Evolutionary conservation across 1,140 invertebrate species (phyloP), one percentile per base, ranked within the genome.

Genomic region (Schlechtendalia chinensis): DNA sequence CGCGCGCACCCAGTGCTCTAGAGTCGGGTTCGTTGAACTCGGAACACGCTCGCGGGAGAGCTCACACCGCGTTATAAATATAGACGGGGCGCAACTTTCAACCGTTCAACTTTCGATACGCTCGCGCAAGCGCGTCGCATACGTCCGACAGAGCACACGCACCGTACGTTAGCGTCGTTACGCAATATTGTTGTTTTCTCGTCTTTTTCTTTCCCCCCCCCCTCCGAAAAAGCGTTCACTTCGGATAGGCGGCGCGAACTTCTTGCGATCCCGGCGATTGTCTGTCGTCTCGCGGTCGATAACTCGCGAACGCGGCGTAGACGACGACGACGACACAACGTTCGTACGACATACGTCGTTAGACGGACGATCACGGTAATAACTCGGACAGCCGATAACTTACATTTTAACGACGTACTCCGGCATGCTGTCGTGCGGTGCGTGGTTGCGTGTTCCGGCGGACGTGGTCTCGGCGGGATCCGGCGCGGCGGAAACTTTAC

Each of bases 371-470:
- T n/a, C n/a, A n/a, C n/a, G n/a, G n/a, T n/a, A n/a, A n/a, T n/a
- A n/a, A n/a, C n/a, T n/a, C n/a, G n/a, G n/a, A n/a, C n/a, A n/a
- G n/a, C n/a, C n/a, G n/a, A n/a, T n/a, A n/a, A 79, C 75, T 79
- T 29, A 79, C 75, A 79, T 79, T 79, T 79, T 58, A 79, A 79
- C 75, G 75, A 79, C 75, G 17, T 79, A 79, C 58, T 58, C 75
- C 75, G 75, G 75, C 75, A 79, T 79, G 8, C 14, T 75, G 72
- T 11, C 32, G 32, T 29, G 14, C 45, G 27, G 16, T 72, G 32
- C 32, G 69, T 32, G 50, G 5, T 39, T 29, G 47, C 22, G 22
- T n/a, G n/a, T 39, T 39, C 32, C 32, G 47, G 61, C 27, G 61
- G 67, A 65, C 32, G 65, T 39, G 8, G n/a, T 67, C 19, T 45